Percentiles rank a stretch among this genome's conserved stretches.
These are phyloP conservation scores for Aleiodes testaceus DNA, from an alignment of 2,888 invertebrate species.

Conservation along the genomic window DNA sequence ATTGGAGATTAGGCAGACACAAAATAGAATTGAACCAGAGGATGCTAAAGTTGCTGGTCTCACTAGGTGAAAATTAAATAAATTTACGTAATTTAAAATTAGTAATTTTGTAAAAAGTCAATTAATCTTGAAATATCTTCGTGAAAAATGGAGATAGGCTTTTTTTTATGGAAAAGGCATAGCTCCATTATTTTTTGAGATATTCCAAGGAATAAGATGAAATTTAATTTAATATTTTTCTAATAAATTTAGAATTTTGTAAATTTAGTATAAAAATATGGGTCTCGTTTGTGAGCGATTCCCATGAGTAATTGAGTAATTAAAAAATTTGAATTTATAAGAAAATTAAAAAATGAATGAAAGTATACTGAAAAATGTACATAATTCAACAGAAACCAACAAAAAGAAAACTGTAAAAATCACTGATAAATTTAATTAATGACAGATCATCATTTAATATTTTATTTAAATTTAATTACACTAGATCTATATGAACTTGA, in stretches of 20 bases:
- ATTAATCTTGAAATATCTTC: too few species aligned
- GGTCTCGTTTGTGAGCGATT: conserved; percentile 67
- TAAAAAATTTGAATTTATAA: conserved; percentile 23
- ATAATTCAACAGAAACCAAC: conserved; percentile 48
- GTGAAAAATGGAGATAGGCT: too few species aligned
- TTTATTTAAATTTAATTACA: not conserved
- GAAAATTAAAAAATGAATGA: not conserved
- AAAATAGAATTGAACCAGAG: conserved; percentile 67
- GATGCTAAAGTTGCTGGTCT: conserved; percentile 68
- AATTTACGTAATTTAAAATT: conserved; percentile 19
- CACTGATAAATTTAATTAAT: not conserved
- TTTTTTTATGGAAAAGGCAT: too few species aligned
- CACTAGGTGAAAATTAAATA: conserved; percentile 33
- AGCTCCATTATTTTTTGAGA: too few species aligned
- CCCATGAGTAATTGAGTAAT: conserved; percentile 49
- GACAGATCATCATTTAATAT: not conserved
- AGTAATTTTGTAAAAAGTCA: conserved; percentile 14
- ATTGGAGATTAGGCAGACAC: conserved; percentile 69
- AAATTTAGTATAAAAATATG: conserved; percentile 36
- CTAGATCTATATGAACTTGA: not conserved
- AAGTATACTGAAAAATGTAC: conserved; percentile 54
- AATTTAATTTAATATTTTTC: not conserved
- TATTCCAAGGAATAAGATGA: too few species aligned
- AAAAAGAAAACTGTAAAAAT: conserved; percentile 46
- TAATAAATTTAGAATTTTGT: not conserved